phyloP scores from a whole-genome alignment of 2,888 invertebrate species.

The Resseliella maxima region DNA sequence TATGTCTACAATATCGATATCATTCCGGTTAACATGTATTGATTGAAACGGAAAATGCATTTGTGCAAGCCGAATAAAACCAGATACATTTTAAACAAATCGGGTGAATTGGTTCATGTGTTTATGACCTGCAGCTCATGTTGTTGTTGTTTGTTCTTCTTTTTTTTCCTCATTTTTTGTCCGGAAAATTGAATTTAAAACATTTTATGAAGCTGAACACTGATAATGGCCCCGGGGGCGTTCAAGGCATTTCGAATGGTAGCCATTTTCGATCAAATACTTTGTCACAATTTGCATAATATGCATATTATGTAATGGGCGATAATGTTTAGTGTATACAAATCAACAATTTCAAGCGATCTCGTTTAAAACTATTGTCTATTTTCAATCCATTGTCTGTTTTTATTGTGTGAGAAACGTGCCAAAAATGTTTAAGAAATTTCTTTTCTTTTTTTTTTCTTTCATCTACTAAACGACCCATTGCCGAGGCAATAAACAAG shows the following conservation, averaged over 20 bases:
- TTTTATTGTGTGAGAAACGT: constrained; percentile 28
- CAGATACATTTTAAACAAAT: constrained; percentile 20
- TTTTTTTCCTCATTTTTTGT: not conserved
- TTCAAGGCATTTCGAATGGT: no score
- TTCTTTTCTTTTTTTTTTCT: not conserved
- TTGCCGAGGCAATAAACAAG: not conserved
- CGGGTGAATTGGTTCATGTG: constrained; percentile 22
- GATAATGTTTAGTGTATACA: constrained; percentile 28
- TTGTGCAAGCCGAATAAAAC: constrained; percentile 35
- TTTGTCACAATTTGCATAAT: constrained; percentile 29
- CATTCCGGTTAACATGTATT: not conserved
- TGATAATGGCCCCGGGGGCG: not conserved
- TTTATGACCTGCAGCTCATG: constrained; percentile 26
- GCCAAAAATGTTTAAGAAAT: constrained; percentile 8
- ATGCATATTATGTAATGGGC: constrained; percentile 2
- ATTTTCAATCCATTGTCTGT: constrained; percentile 15
- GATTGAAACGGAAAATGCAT: constrained; percentile 30
- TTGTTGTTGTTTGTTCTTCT: not conserved
- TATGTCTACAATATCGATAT: not conserved
- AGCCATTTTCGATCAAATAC: no score
- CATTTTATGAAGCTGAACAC: constrained; percentile 8
- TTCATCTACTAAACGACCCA: not conserved
- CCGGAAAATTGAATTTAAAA: constrained; percentile 24
- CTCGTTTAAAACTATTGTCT: constrained; percentile 28
- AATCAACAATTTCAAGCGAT: constrained; percentile 25